Conservation (phyloP, 2,888 invertebrate species). For the Macaria notata region DNA sequence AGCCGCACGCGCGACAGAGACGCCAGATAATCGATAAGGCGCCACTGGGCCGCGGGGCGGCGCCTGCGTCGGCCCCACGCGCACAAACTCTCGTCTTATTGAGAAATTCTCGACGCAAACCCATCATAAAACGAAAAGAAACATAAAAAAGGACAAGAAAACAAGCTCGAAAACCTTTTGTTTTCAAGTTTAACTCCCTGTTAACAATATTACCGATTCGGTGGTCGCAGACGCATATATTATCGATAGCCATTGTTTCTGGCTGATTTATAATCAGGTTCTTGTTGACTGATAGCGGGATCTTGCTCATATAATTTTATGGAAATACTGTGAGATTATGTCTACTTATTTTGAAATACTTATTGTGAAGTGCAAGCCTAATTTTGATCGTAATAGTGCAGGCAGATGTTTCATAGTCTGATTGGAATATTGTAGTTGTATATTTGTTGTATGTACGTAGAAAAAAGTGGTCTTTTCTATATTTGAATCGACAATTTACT, state of each 20-base stretch:
- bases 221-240: conserved; percentile 73
- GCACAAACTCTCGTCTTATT: conserved; percentile 68
- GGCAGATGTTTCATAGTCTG: no score
- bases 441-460: no score
- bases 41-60: conserved; percentile 73
- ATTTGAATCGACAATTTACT: no score
- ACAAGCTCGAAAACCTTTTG: conserved; percentile 47
- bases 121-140: conserved; percentile 13
- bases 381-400: no score
- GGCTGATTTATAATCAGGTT: conserved; percentile 55
- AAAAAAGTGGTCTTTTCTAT: no score
- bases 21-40: conserved; percentile 64
- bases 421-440: no score
- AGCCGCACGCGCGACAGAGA: conserved; percentile 37
- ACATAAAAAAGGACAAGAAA: conserved; percentile 40
- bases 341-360: no score
- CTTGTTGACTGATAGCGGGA: conserved; percentile 9
- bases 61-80: conserved; percentile 75
- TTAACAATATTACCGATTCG: conserved; percentile 80
- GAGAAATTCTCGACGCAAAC: conserved; percentile 71
- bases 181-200: conserved; percentile 67
- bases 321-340: neutral
- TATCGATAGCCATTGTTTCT: conserved; percentile 54
- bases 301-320: neutral
- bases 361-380: no score